Percentiles rank a stretch among this genome's conserved stretches.
These are phyloP conservation scores for Eumerus sabulonum DNA, from an alignment of 2,888 invertebrate species.

Conservation along the genomic window DNA sequence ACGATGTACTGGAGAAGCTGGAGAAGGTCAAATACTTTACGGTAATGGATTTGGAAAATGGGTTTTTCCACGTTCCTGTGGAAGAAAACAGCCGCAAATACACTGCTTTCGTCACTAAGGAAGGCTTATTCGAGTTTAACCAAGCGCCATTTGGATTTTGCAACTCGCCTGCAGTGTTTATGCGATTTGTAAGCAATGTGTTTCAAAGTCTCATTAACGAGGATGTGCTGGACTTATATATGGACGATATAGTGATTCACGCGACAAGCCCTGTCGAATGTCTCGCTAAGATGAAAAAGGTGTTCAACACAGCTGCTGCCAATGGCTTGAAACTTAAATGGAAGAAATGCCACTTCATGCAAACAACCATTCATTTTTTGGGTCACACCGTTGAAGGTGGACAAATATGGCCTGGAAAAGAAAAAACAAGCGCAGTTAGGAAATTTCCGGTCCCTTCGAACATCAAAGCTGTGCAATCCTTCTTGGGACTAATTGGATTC, in stretches of 20 bases:
- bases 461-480: conserved; percentile 9
- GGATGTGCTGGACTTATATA: neutral
- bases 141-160: neutral
- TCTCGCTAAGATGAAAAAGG: neutral
- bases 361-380: neutral
- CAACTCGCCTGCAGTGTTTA: too few species aligned
- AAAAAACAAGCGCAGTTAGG: conserved; percentile 5
- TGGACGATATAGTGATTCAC: conserved; percentile 2
- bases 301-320: conserved; percentile 1
- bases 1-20: too few species aligned
- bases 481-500: conserved; percentile 8
- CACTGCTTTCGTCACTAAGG: conserved; percentile 7
- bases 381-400: conserved; percentile 11
- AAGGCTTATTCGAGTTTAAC: neutral
- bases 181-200: conserved; percentile 1
- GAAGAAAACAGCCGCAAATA: too few species aligned
- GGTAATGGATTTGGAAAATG: too few species aligned
- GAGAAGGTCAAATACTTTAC: too few species aligned
- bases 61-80: too few species aligned
- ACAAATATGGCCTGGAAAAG: neutral
- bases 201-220: neutral
- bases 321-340: conserved; percentile 14
- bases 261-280: neutral
- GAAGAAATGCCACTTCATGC: conserved; percentile 16
- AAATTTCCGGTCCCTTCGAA: neutral